A percentile compares a stretch with the other conserved stretches of the same genome.
Evolutionary conservation across 1,140 invertebrate genomes (phyloP).

Genomic region (Drosophila orena): DNA sequence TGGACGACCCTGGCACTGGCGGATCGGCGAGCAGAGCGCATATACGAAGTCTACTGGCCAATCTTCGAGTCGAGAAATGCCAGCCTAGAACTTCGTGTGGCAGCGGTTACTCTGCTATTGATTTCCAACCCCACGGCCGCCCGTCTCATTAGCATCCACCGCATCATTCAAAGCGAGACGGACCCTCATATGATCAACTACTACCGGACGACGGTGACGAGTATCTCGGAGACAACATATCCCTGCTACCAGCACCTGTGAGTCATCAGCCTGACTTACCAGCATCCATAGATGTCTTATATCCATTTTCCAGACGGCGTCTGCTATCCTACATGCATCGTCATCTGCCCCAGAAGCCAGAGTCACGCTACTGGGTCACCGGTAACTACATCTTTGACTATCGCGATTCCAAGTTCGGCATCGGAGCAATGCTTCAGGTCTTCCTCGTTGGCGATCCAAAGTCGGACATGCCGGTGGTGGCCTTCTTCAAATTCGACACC

Average conservation of each 20-base stretch:
- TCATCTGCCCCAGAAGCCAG: constrained; percentile 85
- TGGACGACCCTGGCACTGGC: constrained; percentile 87
- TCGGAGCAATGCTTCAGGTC: constrained; percentile 87
- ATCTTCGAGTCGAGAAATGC: constrained; percentile 89
- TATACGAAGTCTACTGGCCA: constrained; percentile 88
- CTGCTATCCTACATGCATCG: constrained; percentile 87
- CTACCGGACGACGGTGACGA: constrained; percentile 90
- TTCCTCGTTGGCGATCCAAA: constrained; percentile 87
- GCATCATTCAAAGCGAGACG: constrained; percentile 88
- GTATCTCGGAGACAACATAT: constrained; percentile 88
- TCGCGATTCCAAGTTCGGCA: constrained; percentile 87
- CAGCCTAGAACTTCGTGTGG: constrained; percentile 88
- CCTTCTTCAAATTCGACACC: constrained; percentile 87
- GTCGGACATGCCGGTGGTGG: constrained; percentile 87
- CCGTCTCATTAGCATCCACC: constrained; percentile 89
- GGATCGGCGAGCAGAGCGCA: constrained; percentile 86
- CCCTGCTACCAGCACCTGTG: constrained; percentile 88
- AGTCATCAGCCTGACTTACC: constrained; percentile 54
- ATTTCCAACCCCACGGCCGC: constrained; percentile 87
- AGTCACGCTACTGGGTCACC: constrained; percentile 86
- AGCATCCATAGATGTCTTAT: background rate
- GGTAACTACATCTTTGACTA: constrained; percentile 89
- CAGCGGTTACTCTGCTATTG: constrained; percentile 88
- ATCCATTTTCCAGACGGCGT: constrained; percentile 84
- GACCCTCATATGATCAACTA: constrained; percentile 89